Base-by-base conservation (phyloP, 2,888 invertebrate species). In the Phragmatobia fuliginosa region DNA sequence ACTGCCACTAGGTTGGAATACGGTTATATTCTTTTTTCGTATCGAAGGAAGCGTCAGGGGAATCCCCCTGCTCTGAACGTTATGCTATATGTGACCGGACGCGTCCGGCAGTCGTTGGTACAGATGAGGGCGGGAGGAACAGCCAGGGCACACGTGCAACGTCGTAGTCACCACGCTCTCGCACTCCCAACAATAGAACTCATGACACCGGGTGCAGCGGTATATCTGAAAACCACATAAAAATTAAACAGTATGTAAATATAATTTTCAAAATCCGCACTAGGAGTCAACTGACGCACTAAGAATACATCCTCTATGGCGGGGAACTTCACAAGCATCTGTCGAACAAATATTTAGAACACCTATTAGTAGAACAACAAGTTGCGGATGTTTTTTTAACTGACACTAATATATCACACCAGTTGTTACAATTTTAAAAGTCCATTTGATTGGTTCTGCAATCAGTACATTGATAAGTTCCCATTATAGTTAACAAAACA, bases 121-220 rank as follows among this genome's bases (percentile, higher is more conserved):
- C 70, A 94, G 90, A 58, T 90, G 91, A 7, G 95, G 95, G 0
- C 93, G 96, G 4, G 97, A 97, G n/a, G 98, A 97, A 94, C 99
- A 99, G 60, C 99, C 99, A 25, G 99, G 99, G 91, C 99, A 99
- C 56, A 98, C 98, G 91, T 99, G 99, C 67, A 99, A 95, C 0
- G 98, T 97, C 82, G 98, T 98, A 79, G 99, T 98, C 56, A 99
- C 97, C 88, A 99, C 98, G 82, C 98, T 96, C 95, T 99, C 99
- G 95, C 99, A 99, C 91, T 99, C 99, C 84, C 98, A 96, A 90
- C 99, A 99, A 92, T 98, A 99, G 71, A 96, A 93, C 88, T 97
- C 97, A 8, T 90, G 91, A 91, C 99, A 99, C 28, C 96, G 97
- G 49, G 95, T 96, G 91, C 99, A 99, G 58, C 96, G 95, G 89